phyloP scores from a whole-genome alignment of 2,113 vertebrate genomes.

The Clarias macrocephalus region DNA sequence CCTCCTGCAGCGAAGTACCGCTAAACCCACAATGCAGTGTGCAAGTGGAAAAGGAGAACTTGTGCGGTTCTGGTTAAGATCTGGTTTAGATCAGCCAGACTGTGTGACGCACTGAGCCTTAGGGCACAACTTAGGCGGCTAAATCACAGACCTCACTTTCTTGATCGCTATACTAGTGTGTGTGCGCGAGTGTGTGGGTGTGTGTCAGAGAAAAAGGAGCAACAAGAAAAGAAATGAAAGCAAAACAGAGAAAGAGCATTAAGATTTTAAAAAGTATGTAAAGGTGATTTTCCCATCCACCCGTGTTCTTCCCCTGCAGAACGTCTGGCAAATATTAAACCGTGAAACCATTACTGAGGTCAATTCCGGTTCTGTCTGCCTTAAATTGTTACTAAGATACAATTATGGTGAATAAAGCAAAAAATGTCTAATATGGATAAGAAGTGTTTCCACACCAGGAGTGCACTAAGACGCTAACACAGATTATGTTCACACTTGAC shows the following conservation, averaged over 20 bases:
- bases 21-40: neutral
- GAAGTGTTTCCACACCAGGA: neutral
- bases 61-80: slow-evolving; percentile 27
- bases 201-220: neutral
- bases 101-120: slow-evolving; percentile 4
- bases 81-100: slow-evolving; percentile 30
- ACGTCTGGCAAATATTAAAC: neutral
- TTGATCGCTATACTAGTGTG: neutral
- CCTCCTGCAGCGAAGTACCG: slow-evolving; percentile 10
- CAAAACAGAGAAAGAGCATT: neutral
- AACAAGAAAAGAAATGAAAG: neutral
- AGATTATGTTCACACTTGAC: too few relatives aligned
- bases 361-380: neutral
- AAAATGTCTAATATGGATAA: neutral
- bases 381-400: neutral
- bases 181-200: neutral
- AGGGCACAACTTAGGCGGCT: neutral
- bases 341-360: neutral
- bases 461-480: too few relatives aligned
- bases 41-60: slow-evolving; percentile 25
- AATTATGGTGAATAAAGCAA: neutral
- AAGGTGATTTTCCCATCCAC: neutral
- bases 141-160: neutral
- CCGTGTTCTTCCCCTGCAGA: neutral
- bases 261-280: neutral